Evolutionary conservation across 2,797 vertebrate species (phyloP).

Genomic region (Coracias cyanogaster): DNA sequence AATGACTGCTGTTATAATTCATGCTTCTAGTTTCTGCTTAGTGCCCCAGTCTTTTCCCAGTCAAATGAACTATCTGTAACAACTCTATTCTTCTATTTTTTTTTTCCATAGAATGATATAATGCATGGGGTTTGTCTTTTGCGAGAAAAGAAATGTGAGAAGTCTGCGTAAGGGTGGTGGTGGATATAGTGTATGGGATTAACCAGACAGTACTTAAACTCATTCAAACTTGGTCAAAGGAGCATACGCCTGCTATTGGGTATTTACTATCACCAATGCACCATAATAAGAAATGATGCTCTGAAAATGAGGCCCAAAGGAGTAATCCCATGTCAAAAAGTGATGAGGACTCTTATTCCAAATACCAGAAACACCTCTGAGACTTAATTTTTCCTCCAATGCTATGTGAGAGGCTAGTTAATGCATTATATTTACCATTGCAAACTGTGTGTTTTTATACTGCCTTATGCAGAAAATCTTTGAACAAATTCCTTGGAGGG

Average conservation of each 20-base stretch:
- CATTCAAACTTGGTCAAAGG: not conserved
- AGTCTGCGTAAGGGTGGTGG: not conserved
- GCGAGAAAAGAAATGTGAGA: not conserved
- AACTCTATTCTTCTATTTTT: not conserved
- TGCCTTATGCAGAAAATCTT: not conserved
- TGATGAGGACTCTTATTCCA: slow-evolving; percentile 26
- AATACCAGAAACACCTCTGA: slow-evolving; percentile 38
- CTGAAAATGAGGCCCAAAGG: slow-evolving; percentile 27
- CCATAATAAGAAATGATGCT: not conserved
- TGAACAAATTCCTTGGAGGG: not conserved
- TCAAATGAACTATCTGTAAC: not conserved
- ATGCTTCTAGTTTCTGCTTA: not conserved
- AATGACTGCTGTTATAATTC: not conserved
- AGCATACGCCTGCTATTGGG: not conserved
- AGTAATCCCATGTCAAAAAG: slow-evolving; percentile 30
- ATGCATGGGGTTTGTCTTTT: not conserved
- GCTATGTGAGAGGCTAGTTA: not conserved
- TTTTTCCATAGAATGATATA: not conserved
- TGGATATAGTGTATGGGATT: not conserved
- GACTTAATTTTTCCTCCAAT: slow-evolving; percentile 12
- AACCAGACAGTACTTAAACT: not conserved
- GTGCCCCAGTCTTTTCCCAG: not conserved
- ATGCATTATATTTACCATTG: slow-evolving; percentile 6
- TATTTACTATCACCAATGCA: not conserved
- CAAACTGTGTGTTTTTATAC: not conserved